Evolutionary conservation across 2,888 invertebrate species (phyloP), one percentile per base, ranked within the genome.

Genomic region (Gortyna flavago): DNA sequence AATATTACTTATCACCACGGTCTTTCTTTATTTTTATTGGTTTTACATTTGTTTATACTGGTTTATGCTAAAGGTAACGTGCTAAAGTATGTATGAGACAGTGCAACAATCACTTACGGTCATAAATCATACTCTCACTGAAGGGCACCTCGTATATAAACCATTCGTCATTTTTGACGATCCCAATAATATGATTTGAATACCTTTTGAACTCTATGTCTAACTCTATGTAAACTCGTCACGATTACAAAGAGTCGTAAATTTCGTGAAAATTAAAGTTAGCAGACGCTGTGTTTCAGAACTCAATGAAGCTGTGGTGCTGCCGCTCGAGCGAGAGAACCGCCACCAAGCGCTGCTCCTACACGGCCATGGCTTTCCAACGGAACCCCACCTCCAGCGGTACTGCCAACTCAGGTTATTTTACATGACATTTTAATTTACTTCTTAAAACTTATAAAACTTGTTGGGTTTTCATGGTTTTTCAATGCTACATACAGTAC

Each of bases 291-390:
- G 73, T 91, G 94, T 95, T 97, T 83, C 96, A 97, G 97, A 97
- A 97, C 91, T 97, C 97, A 67, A 92, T 97, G 92, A 93, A 95
- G 77, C 93, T 94, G 77, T 97, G 97, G 92, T 96, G 96, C 89
- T 93, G 95, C 92, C 93, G 87, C 67, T 87, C 87, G 75, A 88
- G 79, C 11, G 88, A 88, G n/a, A 74, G 72, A 0, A 57, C 88
- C 0, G 78, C 84, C 3, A 83, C 88, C 65, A 96, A 97, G 88
- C 95, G 97, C 85, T 95, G 97, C 88, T 97, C 97, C 61, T 97
- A 97, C 93, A 97, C 97, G 81, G 96, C 97, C 76, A 93, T 97
- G 89, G 97, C 97, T 75, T 93, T 97, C 89, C 94, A 97, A 2
- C 95, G 94, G 89, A 96, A 95, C 87, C 94, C 95, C 81, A 94